Conservation (phyloP, 1,140 invertebrate genomes). For the Leucophenga varia region DNA sequence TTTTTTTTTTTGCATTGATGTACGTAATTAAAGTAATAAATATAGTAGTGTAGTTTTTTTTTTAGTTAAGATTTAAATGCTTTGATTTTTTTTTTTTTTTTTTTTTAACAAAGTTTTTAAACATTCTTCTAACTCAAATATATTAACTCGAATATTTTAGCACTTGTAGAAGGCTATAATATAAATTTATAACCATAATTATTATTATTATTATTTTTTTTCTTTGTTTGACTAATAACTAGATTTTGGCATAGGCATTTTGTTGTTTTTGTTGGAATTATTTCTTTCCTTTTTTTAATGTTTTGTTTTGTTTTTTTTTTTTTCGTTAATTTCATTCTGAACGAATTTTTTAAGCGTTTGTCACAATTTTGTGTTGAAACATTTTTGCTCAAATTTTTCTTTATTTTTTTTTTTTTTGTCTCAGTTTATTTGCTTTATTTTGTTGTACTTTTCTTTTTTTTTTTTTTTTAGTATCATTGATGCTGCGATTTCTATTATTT, state of each 20-base stretch:
- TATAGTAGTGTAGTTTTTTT: neutral
- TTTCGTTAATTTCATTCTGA: neutral
- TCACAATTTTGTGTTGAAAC: neutral
- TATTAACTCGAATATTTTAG: no score
- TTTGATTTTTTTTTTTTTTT: no score
- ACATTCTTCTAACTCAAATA: no score
- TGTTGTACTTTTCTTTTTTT: neutral
- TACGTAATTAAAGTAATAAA: neutral
- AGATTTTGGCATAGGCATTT: slow-evolving; percentile 3
- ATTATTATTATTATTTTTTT: no score
- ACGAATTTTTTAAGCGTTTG: slow-evolving; percentile 2
- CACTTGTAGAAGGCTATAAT: no score
- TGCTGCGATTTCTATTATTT: neutral
- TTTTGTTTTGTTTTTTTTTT: neutral
- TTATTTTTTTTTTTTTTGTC: slow-evolving; percentile 3
- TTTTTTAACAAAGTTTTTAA: no score
- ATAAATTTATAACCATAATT: no score
- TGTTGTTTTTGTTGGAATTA: no score
- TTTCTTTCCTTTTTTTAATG: no score
- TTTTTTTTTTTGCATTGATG: no score
- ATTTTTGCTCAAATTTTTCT: neutral
- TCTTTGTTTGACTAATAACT: no score
- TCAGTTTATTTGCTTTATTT: slow-evolving; percentile 3
- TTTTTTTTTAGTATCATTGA: neutral
- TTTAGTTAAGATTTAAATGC: neutral